These are phyloP conservation scores for Periophthalmodon schlosseri DNA, from an alignment of 2,113 vertebrate species.

Conservation along the genomic window DNA sequence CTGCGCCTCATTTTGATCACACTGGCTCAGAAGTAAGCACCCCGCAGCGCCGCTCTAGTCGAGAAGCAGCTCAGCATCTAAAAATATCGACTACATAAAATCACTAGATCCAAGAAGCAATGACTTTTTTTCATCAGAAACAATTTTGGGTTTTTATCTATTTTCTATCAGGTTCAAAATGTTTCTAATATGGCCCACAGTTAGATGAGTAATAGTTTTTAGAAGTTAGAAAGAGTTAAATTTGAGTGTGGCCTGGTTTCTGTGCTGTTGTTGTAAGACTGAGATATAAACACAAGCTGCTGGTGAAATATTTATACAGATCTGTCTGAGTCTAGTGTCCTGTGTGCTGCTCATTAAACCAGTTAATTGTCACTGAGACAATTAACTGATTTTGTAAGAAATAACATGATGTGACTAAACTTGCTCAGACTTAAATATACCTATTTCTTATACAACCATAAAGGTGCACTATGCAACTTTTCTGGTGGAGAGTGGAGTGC, in stretches of 20 bases:
- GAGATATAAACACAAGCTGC: constrained; percentile 54
- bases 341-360: constrained; percentile 56
- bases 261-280: constrained; percentile 29
- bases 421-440: background rate
- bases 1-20: constrained; percentile 12
- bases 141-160: background rate
- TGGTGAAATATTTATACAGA: constrained; percentile 65
- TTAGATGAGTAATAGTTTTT: background rate
- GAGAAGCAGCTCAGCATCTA: constrained; percentile 52
- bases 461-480: background rate
- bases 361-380: constrained; percentile 61
- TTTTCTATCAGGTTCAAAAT: background rate
- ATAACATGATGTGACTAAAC: constrained; percentile 25
- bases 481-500: background rate
- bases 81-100: constrained; percentile 59
- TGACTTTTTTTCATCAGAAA: background rate
- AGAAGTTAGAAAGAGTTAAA: constrained; percentile 34
- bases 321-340: constrained; percentile 47
- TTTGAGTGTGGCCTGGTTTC: constrained; percentile 53
- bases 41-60: constrained; percentile 44
- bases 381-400: constrained; percentile 23
- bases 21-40: constrained; percentile 49
- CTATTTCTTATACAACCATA: background rate
- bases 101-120: constrained; percentile 26
- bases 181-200: constrained; percentile 11